Evolutionary conservation across 2,113 vertebrate genomes (phyloP), one percentile per base, ranked within the genome.

Genomic region (Pelmatolapia mariae): DNA sequence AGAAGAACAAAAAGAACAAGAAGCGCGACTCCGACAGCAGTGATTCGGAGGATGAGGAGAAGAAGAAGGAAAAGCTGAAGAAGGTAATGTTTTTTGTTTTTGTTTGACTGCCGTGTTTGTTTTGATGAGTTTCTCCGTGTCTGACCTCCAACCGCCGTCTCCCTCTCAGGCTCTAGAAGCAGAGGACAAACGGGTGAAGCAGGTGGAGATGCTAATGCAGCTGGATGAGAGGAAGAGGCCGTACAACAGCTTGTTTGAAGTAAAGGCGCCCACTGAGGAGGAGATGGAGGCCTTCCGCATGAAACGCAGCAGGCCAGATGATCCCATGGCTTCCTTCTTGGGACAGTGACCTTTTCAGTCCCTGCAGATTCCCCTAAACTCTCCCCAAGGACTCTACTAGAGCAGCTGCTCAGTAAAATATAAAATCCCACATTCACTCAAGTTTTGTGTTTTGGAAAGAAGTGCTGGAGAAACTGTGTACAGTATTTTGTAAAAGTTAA

Each of bases 271-370:
- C 63, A 98, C 98, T 1, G 99, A 99, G 90, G 99, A 99, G 93
- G 99, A 99, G 93, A 98, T 99, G 97, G 98, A 99, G 93, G 99
- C 99, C 52, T 99, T 98, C 71, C 97, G 97, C 31, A 99, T 99
- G 98, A 99, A 99, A 81, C 96, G 98, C 3, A 86, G 95, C 91
- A 96, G 98, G 22, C 95, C 97, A 1, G 98, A 99, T 59, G 99
- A 99, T 93, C 98, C 99, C 83, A 99, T 99, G 99, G 98, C 98
- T 50, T 97, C 97, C 24, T 99, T 99, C 81, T 97, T 99, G 10
- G 97, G 97, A 56, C 97, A 98, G 92, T 97, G 97, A 95, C 31
- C 33, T 43, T 15, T 45, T 1, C 19, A 1, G 8, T 66, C n/a
- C 18, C 36, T 2, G 19, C 54, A 76, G 56, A 59, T 66, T 63